Base-by-base conservation (phyloP, 2,797 vertebrate species). In the Macrochelys suwanniensis region DNA sequence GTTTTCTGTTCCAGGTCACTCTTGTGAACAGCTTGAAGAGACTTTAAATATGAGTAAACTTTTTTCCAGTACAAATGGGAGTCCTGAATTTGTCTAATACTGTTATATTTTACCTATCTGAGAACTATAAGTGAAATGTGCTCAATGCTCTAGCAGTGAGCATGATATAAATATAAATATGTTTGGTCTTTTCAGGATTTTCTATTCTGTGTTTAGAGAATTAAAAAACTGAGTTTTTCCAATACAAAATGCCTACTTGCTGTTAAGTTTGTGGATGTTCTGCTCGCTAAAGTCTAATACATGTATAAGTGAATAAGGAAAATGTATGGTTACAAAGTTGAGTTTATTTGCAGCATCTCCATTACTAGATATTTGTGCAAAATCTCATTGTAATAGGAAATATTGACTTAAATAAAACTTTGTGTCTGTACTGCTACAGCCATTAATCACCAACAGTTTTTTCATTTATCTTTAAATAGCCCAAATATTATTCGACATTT, bases 161-260 rank as follows among this genome's bases (percentile, higher is more conserved):
- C 71, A 12, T 0, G 2, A 21, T 21, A 57, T 37, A 80, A 54
- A 12, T 85, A 37, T 9, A 37, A 65, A 23, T 71, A 37, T 42
- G 37, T 71, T 71, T 42, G 37, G 16, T 5, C 54, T 3, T 3
- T 84, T 0, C 15, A 37, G 0, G 33, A 11, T 26, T 90, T 21
- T 85, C 8, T 9, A 1, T 47, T 92, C 26, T 53, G 7, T 13
- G 2, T 79, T 76, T 59, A 57, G 5, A 53, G 6, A 1, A 2
- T 87, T 31, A 79, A 51, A 9, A 80, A 90, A 11, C 9, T 2
- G 25, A 80, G 2, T 1, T 42, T 92, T 42, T 71, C 68, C 68
- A 37, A 5, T 71, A 25, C 68, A 37, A 23, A 11, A 23, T 71
- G 33, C 33, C 61, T 37, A 71, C 5, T 71, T 71, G 21, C n/a